Evolutionary conservation across 1,140 invertebrate genomes (phyloP).

Genomic region (Caenorhabditis latens): DNA sequence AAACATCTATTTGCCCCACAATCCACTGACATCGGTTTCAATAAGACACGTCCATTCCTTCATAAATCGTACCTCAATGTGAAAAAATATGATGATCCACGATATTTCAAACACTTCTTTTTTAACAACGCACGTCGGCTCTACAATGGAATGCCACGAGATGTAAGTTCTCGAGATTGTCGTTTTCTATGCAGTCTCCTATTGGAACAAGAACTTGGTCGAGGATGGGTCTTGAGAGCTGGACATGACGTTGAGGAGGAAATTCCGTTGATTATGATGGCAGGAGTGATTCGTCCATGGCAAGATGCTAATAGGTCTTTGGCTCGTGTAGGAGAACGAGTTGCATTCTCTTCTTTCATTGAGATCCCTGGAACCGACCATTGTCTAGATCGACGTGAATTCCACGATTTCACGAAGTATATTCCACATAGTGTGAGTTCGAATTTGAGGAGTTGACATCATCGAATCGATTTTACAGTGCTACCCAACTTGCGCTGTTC

Average conservation of each 20-base stretch:
- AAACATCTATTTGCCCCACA: background rate
- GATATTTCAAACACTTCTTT: background rate
- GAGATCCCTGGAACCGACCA: background rate
- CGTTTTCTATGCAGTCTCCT: background rate
- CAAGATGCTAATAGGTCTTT: background rate
- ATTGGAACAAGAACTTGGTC: background rate
- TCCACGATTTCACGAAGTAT: conserved; percentile 30
- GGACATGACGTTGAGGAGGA: too few relatives aligned
- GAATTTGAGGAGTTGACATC: background rate
- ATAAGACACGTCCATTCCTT: background rate
- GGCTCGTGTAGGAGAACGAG: background rate
- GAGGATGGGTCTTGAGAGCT: background rate
- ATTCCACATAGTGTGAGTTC: conserved; percentile 18
- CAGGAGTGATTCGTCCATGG: background rate
- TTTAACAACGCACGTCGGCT: background rate
- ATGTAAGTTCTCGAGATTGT: too few relatives aligned
- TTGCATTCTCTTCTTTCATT: conserved; percentile 27
- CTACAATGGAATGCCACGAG: background rate
- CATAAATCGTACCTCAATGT: background rate
- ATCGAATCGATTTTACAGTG: background rate
- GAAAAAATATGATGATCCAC: background rate
- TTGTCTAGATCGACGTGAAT: background rate
- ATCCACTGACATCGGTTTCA: background rate
- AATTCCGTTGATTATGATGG: background rate
- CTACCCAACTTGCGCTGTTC: background rate